Conservation (phyloP, 2,888 invertebrate species). For the Phlogophora meticulosa region DNA sequence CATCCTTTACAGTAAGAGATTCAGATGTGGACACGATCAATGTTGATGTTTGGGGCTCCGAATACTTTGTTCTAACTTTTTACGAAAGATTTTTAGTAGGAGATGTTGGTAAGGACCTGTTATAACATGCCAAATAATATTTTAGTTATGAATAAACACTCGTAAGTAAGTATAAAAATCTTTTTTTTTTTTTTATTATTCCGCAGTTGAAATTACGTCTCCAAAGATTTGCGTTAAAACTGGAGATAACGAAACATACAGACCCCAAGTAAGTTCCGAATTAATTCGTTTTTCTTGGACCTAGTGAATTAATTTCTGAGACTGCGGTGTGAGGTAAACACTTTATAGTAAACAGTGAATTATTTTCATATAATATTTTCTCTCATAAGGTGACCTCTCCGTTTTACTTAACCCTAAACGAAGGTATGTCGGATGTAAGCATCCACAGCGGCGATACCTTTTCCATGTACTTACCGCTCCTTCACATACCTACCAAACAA, state of each 20-base stretch:
- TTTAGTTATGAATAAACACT: too few species aligned
- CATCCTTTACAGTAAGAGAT: slow-evolving; percentile 94
- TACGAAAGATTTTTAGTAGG: slow-evolving; percentile 93
- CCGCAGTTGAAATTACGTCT: slow-evolving; percentile 93
- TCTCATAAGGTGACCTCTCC: slow-evolving; percentile 91
- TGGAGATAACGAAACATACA: slow-evolving; percentile 91
- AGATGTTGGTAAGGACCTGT: slow-evolving; percentile 91
- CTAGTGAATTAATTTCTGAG: background rate
- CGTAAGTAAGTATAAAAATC: too few species aligned
- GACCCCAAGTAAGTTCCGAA: slow-evolving; percentile 89
- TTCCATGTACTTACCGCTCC: slow-evolving; percentile 87
- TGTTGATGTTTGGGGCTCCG: slow-evolving; percentile 94
- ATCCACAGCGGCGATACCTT: slow-evolving; percentile 90
- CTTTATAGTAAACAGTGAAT: background rate
- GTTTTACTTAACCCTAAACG: slow-evolving; percentile 92
- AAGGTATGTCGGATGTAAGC: slow-evolving; percentile 92
- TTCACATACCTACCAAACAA: slow-evolving; percentile 93
- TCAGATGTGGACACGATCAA: slow-evolving; percentile 94
- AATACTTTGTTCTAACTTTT: slow-evolving; percentile 91
- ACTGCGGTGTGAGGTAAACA: background rate
- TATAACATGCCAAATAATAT: background rate
- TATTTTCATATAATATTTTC: background rate
- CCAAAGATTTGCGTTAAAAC: slow-evolving; percentile 92
- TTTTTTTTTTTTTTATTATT: too few species aligned
- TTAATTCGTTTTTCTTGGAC: background rate